Base-by-base conservation (phyloP, 2,888 invertebrate species). In the Busseola fusca region DNA sequence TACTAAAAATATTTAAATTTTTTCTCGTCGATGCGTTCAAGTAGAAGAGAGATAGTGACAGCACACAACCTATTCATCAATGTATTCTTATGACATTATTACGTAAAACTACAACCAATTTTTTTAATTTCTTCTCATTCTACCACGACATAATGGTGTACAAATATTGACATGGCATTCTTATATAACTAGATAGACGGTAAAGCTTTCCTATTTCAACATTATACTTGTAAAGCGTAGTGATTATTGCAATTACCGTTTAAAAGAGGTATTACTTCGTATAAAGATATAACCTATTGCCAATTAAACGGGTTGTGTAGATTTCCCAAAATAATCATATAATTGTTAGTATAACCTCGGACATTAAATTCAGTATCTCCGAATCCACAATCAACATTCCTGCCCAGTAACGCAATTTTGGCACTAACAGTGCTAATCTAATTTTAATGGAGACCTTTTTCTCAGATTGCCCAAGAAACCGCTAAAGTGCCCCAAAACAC, bases 381-480 rank as follows among this genome's bases (percentile, higher is more conserved):
- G 63, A 34, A 59, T 48, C 25, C 21, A 4, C 56, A 56, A 25
- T 27, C 45, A 45, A 45, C 57, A 40, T 37, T 21, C 27, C 50
- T 4, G 42, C 50, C 40, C 37, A 62, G 37, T 25, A 72, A 52
- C 50, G 72, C 25, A 60, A 57, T 78, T 72, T 78, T 62, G 37
- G 30, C 52, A 14, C 21, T 72, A 78, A 64, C 45, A 40, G 12
- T 30, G 56, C n/a, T 80, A 83, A 84, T 84, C 74, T 78, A 76
- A 80, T 80, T 82, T 80, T 78, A 84, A 84, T 81, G 76, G 64
- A 63, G 40, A 74, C n/a, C 74, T 73, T 59, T 70, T 37, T 72
- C 62, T 72, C 54, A 76, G 74, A 74, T 77, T 62, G 66, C 72
- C 71, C 64, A 83, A 84, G 77, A 76, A 76, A 67, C 60, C 66